Percentiles rank a stretch among this genome's conserved stretches.
phyloP scores from a whole-genome alignment of 2,113 vertebrate species.

The Zosterops hypoxanthus region DNA sequence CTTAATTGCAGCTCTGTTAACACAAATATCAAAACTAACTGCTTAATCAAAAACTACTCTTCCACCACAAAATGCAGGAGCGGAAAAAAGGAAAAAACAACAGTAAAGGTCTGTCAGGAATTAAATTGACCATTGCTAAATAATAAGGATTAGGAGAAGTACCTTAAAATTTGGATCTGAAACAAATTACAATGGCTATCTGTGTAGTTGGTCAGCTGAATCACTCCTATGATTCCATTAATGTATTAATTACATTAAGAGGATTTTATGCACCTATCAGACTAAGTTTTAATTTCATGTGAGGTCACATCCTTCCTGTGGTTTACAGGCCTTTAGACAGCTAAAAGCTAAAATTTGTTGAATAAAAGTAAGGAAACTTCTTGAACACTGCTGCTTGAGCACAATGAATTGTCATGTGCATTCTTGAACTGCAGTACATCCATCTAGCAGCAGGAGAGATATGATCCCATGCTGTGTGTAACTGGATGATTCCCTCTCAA shows the following conservation, averaged over 20 bases:
- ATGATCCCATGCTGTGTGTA: constrained; percentile 60
- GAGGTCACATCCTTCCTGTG: not conserved
- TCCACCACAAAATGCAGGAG: not conserved
- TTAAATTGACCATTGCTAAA: not conserved
- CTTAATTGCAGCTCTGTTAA: not conserved
- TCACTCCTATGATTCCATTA: not conserved
- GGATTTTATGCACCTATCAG: not conserved
- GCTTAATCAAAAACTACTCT: not conserved
- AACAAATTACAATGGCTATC: not conserved
- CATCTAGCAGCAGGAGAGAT: constrained; percentile 69
- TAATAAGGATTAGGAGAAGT: not conserved
- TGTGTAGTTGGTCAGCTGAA: not conserved
- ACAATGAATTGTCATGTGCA: constrained; percentile 47
- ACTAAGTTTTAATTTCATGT: not conserved
- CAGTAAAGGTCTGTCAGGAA: not conserved
- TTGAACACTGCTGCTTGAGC: constrained; percentile 14
- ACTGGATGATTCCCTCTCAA: constrained; percentile 66
- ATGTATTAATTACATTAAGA: not conserved
- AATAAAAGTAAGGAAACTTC: constrained; percentile 30
- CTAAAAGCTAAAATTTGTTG: not conserved
- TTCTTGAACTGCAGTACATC: constrained; percentile 61
- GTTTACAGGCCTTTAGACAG: not conserved
- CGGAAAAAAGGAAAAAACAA: not conserved
- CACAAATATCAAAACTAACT: not conserved
- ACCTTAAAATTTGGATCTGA: not conserved